Conservation (phyloP, 1,140 invertebrate species). For the Akabosia matsudoensis region DNA sequence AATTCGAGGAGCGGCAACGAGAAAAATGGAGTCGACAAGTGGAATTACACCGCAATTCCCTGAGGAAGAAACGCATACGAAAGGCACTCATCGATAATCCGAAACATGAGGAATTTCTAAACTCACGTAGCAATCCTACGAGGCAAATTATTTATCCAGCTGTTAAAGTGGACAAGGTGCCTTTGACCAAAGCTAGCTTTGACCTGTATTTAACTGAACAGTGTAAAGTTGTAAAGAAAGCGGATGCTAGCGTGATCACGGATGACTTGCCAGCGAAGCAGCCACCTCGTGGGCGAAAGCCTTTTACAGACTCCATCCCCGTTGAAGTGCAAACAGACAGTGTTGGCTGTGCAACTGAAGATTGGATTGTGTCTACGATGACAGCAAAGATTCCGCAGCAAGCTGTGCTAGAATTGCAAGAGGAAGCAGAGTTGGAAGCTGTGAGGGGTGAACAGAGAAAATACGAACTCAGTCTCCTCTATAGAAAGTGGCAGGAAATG, state of each 20-base stretch:
- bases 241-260: not conserved
- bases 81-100: not conserved
- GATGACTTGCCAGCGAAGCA: not conserved
- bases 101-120: not conserved
- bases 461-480: not conserved
- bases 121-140: not conserved
- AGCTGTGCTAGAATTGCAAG: not conserved
- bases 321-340: not conserved
- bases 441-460: not conserved
- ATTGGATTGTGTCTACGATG: not conserved
- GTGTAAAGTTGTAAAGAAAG: not conserved
- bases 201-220: not conserved
- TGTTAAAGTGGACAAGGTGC: not conserved
- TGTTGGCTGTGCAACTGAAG: not conserved
- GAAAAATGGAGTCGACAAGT: not conserved
- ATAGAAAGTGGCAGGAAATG: not conserved
- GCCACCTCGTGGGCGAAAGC: not conserved
- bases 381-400: not conserved
- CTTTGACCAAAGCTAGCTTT: not conserved
- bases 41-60: not conserved
- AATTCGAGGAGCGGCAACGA: not conserved
- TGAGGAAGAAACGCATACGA: not conserved
- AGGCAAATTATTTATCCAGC: not conserved
- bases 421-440: not conserved
- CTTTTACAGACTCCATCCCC: not conserved